Conservation (phyloP, 64 coral and sea anemone species). For the Stichodactyla mertensii region DNA sequence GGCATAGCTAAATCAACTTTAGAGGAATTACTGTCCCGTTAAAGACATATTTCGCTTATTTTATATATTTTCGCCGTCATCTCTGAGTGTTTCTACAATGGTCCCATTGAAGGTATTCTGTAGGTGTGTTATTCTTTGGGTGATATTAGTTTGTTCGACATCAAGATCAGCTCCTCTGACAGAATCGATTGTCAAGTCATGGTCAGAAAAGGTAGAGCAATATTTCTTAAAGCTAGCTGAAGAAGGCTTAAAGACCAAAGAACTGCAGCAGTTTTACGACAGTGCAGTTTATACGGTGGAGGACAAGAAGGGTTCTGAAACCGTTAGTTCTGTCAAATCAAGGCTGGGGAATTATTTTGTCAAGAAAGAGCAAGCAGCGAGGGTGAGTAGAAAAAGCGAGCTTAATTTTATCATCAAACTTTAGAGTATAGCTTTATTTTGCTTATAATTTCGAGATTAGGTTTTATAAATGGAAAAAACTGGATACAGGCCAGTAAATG, state of each 20-base stretch:
- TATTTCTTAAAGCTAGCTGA: constrained; percentile 82
- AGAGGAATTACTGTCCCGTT: background rate
- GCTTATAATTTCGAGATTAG: no score
- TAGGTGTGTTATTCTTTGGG: constrained; percentile 13
- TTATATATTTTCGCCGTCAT: background rate
- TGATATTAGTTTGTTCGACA: background rate
- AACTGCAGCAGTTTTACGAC: constrained; percentile 87
- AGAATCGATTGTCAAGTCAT: constrained; percentile 49
- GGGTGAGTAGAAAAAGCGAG: constrained; percentile 29
- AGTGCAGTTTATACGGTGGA: constrained; percentile 76
- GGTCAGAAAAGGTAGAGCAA: constrained; percentile 74
- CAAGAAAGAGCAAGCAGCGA: constrained; percentile 85
- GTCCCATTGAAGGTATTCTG: background rate
- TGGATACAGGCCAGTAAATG: no score
- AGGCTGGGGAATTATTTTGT: constrained; percentile 90
- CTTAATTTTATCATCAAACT: no score
- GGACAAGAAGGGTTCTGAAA: constrained; percentile 73
- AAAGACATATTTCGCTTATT: background rate
- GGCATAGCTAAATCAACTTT: background rate
- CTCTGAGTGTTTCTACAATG: background rate
- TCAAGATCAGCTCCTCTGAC: constrained; percentile 27
- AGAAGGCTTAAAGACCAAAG: constrained; percentile 78
- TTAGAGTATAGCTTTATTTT: no score
- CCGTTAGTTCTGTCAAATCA: constrained; percentile 72
- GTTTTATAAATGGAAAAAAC: no score